Evolutionary conservation across 2,797 vertebrate species (phyloP), one percentile per base, ranked within the genome.

Genomic region (Todus mexicanus): DNA sequence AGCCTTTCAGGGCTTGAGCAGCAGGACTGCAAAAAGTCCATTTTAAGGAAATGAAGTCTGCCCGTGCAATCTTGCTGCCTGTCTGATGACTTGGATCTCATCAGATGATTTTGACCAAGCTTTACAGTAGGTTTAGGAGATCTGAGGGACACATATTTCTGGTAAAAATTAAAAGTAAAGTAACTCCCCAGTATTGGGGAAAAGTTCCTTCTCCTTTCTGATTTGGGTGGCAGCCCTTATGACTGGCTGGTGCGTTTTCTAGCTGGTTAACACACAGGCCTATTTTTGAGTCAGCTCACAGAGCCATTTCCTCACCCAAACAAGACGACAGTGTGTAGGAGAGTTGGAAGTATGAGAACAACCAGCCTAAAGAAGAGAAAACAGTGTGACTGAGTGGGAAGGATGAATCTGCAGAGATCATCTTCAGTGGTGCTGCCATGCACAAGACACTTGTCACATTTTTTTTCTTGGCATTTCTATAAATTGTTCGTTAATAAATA

Each of bases 251-350:
- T 47, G 23, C 71, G 27, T 70, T 63, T 91, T 92, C 51, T 75
- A 25, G 51, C 35, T 23, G 23, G 15, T 27, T 1, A 1, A 33
- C 19, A 7, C 27, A 15, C 6, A 5, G 9, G 9, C 14, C 5
- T 51, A 0, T 43, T 17, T 61, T 43, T 22, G n/a, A 78, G 35
- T 75, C 45, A 65, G 6, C 31, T 88, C 15, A 13, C 31, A 75
- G 60, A 66, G 21, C 5, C 0, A 1, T 70, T 56, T 87, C 37
- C 48, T 82, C 56, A 84, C 45, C 68, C 74, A 82, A 59, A 86
- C 37, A 63, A 79, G 69, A 38, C 51, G 26, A 20, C 10, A 51
- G 3, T 26, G 12, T 6, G 3, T 68, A 63, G 14, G 42, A 84
- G 51, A 78, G 35, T 47, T 78, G 38, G 5, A 54, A 78, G 8